A percentile compares a stretch with the other conserved stretches of the same genome.
Conservation (phyloP, 2,113 vertebrate species). For the Gasterosteus aculeatus region DNA sequence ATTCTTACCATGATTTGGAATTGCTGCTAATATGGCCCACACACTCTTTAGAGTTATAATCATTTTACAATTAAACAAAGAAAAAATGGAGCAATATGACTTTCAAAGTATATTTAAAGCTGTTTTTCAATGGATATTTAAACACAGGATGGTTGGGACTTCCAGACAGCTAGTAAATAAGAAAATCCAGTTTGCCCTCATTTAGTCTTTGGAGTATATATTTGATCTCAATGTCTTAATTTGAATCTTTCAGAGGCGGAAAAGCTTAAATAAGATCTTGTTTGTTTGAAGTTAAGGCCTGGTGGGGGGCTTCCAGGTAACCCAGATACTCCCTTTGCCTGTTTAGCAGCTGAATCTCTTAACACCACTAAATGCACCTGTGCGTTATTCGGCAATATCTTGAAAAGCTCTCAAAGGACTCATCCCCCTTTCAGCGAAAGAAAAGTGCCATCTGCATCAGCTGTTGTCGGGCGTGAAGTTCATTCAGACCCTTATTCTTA, state of each 20-base stretch:
- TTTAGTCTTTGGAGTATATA: neutral
- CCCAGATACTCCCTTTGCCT: constrained; percentile 5
- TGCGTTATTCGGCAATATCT: neutral
- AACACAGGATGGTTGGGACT: neutral
- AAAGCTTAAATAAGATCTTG: neutral
- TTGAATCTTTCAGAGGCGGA: neutral
- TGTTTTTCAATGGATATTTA: neutral
- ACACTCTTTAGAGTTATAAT: constrained; percentile 13
- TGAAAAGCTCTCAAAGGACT: constrained; percentile 10
- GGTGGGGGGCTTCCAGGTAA: neutral
- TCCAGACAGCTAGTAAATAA: neutral
- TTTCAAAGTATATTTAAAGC: neutral
- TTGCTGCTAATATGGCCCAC: neutral
- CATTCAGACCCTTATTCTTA: constrained; percentile 49
- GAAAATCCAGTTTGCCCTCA: neutral
- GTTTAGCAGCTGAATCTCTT: neutral
- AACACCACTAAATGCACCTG: neutral
- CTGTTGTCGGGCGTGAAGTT: constrained; percentile 47
- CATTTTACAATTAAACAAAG: neutral
- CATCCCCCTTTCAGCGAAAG: constrained; percentile 17
- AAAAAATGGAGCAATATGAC: neutral
- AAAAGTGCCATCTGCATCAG: constrained; percentile 51
- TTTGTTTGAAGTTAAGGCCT: neutral
- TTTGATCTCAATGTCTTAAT: neutral
- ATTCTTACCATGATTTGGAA: constrained; percentile 7